Base-by-base conservation (phyloP, 2,888 invertebrate species). In the Drosophila paracracens region DNA sequence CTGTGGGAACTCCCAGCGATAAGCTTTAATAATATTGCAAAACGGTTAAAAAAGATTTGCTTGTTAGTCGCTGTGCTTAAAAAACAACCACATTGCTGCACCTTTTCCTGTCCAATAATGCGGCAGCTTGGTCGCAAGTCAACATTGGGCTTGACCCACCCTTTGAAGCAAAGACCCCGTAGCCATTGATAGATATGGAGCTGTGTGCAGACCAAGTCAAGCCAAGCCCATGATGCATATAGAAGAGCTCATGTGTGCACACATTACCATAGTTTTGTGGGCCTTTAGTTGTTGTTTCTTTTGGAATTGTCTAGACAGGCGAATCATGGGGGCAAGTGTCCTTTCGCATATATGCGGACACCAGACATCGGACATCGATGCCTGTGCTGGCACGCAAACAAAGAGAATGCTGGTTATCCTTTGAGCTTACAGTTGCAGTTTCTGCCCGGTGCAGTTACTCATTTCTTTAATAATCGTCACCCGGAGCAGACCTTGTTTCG, bases 301-400 rank as follows among this genome's bases (percentile, higher is more conserved):
- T 77, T 65, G 72, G 74, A 71, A 62, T 71, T 62, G 85, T 84
- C 82, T 82, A 82, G 85, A 84, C 82, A 54, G 66, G 58, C 85
- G 85, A 78, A 82, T 82, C 85, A 82, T 82, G 79, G 73, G 40
- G 82, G 82, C 75, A 69, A 71, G 70, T 81, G 84, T 82, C 79
- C 82, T 70, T 79, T 64, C 52, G 48, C 74, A 83, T 62, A 64
- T 52, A 61, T 70, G 71, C 38, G 56, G 56, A 56, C 46, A 46
- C 25, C 53, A 52, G 59, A 69, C 58, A 58, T 43, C 52, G 56
- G 54, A 54, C 70, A 50, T 65, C 73, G 56, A 57, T 71, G 81
- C 71, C 76, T 73, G 64, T 60, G 61, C 69, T 57, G 82, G 66
- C 85, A 84, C 75, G 85, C 79, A 81, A 75, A 61, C 79, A 84